Evolutionary conservation across 1,140 invertebrate species (phyloP), one percentile per base, ranked within the genome.

Genomic region (Trichogramma pretiosum): DNA sequence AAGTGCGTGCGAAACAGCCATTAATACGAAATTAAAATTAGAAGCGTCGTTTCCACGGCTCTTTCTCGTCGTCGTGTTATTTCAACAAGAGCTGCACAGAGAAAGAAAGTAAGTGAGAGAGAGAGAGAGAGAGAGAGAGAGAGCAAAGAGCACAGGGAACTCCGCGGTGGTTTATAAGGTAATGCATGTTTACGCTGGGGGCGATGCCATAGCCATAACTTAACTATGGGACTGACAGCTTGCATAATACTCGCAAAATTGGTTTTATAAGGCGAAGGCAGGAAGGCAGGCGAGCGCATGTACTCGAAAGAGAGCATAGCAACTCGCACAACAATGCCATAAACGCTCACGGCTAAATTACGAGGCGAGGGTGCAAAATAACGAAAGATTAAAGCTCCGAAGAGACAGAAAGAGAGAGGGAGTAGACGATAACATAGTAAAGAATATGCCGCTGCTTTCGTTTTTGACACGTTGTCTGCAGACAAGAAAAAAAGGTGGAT

Each of bases 231-330:
- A 67, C 62, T 68, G 67, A 69, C 67, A 69, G 65, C 62, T 67
- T 69, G 65, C 67, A 69, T 68, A 69, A 69, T 69, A 67, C 57
- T 64, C 67, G 67, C 65, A 63, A 68, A 69, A 69, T 69, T 69
- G 67, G 65, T 69, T 69, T 67, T 68, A 68, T 67, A 69, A 69
- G 64, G 65, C 61, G 65, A 63, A 59, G 64, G 59, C 28, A 5
- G 3, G 36, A 59, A 61, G 62, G 60, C 62, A n/a, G 5, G 10
- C 16, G 7, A 37, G 36, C 40, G 30, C 35, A 21, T 22, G 7
- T 19, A 1, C 4, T 13, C 40, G n/a, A n/a, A n/a, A n/a, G n/a
- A n/a, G n/a, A n/a, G n/a, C 7, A 24, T 9, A 17, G 36, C 22
- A 21, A 11, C 24, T 16, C 42, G 37, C 62, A 63, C 64, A 65